Percentiles rank a stretch among this genome's conserved stretches.
Evolutionary conservation across 1,140 invertebrate genomes (phyloP).

Genomic region (Trichonephila clavipes): DNA sequence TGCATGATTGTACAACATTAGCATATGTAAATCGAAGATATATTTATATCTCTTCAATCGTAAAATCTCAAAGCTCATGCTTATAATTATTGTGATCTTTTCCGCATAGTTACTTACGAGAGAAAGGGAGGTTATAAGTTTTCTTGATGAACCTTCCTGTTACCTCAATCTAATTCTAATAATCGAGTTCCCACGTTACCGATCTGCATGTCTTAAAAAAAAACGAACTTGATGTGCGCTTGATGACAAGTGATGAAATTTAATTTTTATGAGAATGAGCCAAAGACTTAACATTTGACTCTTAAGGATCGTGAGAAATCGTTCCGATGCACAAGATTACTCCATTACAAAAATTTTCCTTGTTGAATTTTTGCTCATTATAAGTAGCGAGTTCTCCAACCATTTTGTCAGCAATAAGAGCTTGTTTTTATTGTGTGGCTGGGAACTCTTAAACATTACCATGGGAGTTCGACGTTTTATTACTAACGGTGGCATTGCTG

Average conservation of each 20-base stretch:
- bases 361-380: background rate
- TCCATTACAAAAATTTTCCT: background rate
- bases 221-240: background rate
- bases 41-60: background rate
- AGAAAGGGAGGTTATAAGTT: background rate
- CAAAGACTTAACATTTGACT: slow-evolving; percentile 23
- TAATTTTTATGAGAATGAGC: slow-evolving; percentile 3
- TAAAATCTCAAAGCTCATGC: background rate
- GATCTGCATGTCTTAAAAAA: background rate
- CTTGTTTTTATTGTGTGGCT: background rate
- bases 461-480: background rate
- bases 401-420: background rate
- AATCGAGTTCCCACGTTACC: slow-evolving; percentile 52
- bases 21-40: background rate
- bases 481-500: background rate
- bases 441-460: background rate
- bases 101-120: background rate
- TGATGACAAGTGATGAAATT: slow-evolving; percentile 2
- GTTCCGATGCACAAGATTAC: background rate
- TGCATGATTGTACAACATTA: background rate
- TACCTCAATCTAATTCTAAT: background rate
- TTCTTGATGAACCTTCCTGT: slow-evolving; percentile 12
- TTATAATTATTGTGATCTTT: background rate
- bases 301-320: slow-evolving; percentile 32
- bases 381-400: background rate